These are phyloP conservation scores for Oceanodroma tethys DNA, from an alignment of 2,113 vertebrate species.

Conservation along the genomic window DNA sequence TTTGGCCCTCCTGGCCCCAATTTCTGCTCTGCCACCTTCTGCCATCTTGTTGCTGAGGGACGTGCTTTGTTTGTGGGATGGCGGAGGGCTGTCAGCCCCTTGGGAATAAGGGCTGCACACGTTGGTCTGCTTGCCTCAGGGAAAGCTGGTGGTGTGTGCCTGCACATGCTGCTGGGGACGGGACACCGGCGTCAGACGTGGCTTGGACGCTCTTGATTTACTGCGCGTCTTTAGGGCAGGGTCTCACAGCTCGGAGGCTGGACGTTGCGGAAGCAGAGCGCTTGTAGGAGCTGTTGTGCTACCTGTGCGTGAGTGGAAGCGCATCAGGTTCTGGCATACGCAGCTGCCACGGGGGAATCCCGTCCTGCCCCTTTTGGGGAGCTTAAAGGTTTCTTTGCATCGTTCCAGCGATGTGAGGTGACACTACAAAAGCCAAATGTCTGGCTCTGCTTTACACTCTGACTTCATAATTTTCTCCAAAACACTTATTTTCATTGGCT, in stretches of 20 bases:
- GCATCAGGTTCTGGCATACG: neutral
- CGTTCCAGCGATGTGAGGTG: neutral
- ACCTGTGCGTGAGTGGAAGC: accelerated
- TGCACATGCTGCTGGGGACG: neutral
- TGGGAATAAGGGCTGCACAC: no score
- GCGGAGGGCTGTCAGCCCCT: neutral
- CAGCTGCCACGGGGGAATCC: neutral
- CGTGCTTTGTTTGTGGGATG: neutral
- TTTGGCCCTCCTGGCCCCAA: neutral
- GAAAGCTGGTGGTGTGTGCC: neutral
- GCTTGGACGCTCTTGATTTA: neutral
- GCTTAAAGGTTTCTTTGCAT: neutral
- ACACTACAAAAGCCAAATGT: neutral
- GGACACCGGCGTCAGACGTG: accelerated
- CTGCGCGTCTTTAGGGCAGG: accelerated
- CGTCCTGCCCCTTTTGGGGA: neutral
- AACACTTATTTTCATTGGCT: neutral
- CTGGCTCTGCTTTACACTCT: neutral
- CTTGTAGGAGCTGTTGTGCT: neutral
- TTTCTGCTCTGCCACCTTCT: neutral
- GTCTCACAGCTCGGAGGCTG: accelerated
- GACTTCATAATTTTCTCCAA: neutral
- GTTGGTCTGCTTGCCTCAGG: neutral
- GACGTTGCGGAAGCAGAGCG: accelerated
- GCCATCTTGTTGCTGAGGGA: neutral